Base-by-base conservation (phyloP, 2,113 vertebrate species). In the Nothoprocta pentlandii region DNA sequence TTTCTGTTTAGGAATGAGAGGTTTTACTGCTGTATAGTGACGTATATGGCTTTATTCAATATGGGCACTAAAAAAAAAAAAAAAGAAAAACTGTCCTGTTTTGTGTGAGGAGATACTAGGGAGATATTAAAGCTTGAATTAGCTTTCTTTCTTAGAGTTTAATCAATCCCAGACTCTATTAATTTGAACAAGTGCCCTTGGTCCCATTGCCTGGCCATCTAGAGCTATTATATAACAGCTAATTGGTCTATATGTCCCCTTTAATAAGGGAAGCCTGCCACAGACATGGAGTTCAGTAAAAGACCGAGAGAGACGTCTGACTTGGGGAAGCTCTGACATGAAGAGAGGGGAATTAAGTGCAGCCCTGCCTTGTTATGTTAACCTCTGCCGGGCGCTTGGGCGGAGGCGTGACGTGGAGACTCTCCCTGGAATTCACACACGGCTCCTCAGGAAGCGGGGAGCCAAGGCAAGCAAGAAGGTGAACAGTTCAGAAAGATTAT, bases 171-270 rank as follows among this genome's bases (percentile, higher is more conserved):
- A 97, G 95, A 90, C 41, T 63, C 61, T 58, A 75, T 90, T 93
- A 96, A 94, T 95, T 87, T 91, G 74, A 94, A 80, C 44, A 61
- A 92, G 82, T 94, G 89, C 87, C 83, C 85, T 94, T 64, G 61
- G 85, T 92, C 76, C 64, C 67, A 63, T 69, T 89, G 92, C 94
- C 68, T 59, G 61, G 85, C 89, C 74, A 68, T 86, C 32, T 82
- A 94, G 92, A 80, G 90, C 91, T 97, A 96, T 97, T 97, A 95
- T 87, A 92, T 97, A 92, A 93, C 97, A 96, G 79, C 66, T 97
- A 97, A 97, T 97, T 96, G 89, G 70, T 90, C 95, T 84, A 3
- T 91, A 83, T 39, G 69, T 96, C 95, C 89, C 78, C 63, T 94
- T 92, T 92, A 92, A 95, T 96, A 96, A 95, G 69, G 56, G 51